Evolutionary conservation across 1,140 invertebrate species (phyloP), one percentile per base, ranked within the genome.

Genomic region (Phymorhynchus buccinoides): DNA sequence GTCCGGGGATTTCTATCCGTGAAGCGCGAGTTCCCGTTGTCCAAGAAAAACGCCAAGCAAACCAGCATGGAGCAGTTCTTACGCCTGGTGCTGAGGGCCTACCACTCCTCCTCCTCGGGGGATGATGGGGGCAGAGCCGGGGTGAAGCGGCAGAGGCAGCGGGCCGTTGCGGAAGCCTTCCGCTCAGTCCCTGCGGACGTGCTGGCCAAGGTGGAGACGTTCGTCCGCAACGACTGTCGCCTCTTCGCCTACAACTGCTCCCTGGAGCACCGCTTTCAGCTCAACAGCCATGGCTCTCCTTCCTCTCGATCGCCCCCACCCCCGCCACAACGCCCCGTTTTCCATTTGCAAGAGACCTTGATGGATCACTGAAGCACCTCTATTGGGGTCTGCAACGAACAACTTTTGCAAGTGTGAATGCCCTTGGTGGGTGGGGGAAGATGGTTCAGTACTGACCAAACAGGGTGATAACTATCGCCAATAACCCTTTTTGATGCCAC

Each of bases 191-290:
- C 75, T 22, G 6, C 4, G 22, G 22, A 30, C 22, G 3, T 77
- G 1, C 9, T 77, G 41, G 41, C 6, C 37, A 27, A 42, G 75
- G 37, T 77, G 37, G 37, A 42, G 75, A 12, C 2, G 12, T 77
- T 42, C 35, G 39, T 77, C 4, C 2, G 9, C 2, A 37, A 27
- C 9, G 75, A 77, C 75, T 77, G 75, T 77, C n/a, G 22, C 12
- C 41, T 77, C 37, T 77, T 77, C 27, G 75, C 12, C 22, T 77
- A 77, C 27, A 39, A 77, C 37, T 77, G 75, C 75, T 41, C 37
- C 37, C 18, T 30, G 3, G n/a, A 12, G 14, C 18, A 6, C 37
- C 37, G 75, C n/a, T 77, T 77, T 22, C n/a, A 32, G 3, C 6
- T 35, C 1, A 22, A 14, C 56, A n/a, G n/a, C n/a, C n/a, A n/a